Evolutionary conservation across 2,113 vertebrate species (phyloP), one percentile per base, ranked within the genome.

Genomic region (Varanus komodoensis): DNA sequence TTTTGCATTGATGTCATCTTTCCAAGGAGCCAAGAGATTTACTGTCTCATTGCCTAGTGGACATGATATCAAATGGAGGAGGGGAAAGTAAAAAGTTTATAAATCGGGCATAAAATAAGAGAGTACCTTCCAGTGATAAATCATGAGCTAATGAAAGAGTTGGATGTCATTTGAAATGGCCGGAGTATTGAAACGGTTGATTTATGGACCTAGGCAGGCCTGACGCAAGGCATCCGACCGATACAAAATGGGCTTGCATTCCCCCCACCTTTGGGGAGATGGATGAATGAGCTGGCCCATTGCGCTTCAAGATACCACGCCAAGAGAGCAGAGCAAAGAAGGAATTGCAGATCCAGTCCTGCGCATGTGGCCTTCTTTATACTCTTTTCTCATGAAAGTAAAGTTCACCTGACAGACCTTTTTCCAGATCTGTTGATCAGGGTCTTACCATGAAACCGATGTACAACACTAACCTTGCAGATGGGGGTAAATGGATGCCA

Each of bases 1-100:
- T 95, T 96, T 96, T 96, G 97, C 96, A 95, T 96, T 97, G 97
- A 98, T 97, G 97, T 97, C 95, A 97, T 97, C 97, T 96, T 97
- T 97, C 96, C 96, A 95, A 95, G 97, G 96, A 96, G 93, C 95
- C 96, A 96, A 97, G 97, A 97, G 97, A 97, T 97, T 94, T 93
- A 88, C 95, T 96, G 96, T 95, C 95, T 93, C 90, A 83, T 78
- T 93, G 96, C 94, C 91, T 93, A 68, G 90, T 95, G 95, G 93
- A 93, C 89, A 89, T 95, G 96, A 94, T 92, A 95, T 93, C 96
- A 95, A 96, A 6, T 6, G 21, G 68, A 2, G 38, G 38, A 15
- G 48, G 68, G 11, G 50, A 19, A 17, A 12, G 25, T 91, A 94
- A 83, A 91, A 94, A 94, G 91, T 97, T 96, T 96, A 96, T 96